Base-by-base conservation (phyloP, 2,113 vertebrate genomes). In the Podiceps cristatus region DNA sequence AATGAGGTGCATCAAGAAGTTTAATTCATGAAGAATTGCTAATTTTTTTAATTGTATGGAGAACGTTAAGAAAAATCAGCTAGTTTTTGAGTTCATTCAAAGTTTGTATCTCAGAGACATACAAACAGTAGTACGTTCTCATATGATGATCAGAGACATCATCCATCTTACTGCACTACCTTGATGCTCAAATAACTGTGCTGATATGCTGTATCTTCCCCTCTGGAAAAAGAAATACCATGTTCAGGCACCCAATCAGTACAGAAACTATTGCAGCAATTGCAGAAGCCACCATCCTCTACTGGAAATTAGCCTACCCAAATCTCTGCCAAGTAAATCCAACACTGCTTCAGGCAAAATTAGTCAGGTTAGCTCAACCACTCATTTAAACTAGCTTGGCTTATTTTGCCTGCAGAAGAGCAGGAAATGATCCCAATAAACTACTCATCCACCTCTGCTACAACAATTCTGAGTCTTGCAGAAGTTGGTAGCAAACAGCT, bases 231-330 rank as follows among this genome's bases (percentile, higher is more conserved):
- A 52, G 63, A 55, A 66, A 42, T 20, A 78, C 29, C 35, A 25
- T 1, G 0, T 49, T 44, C 19, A 52, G 22, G 33, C 24, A 66
- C 28, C 22, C 24, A 3, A 56, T 9, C 25, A 50, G 20, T 15
- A 76, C 33, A 76, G 68, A 53, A 76, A 56, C 35, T 28, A n/a
- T 0, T 8, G 52, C 4, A 58, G 29, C 42, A 52, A 67, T 3
- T 23, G 24, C 69, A 81, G 53, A 80, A 88, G 42, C 7, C 37
- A 72, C 42, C 44, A 59, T 10, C 47, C 40, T 62, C 42, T 76
- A 59, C 33, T 37, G 59, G 44, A 64, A 74, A 86, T 60, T 5
- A 62, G 33, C 6, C 4, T 55, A 58, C 58, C 10, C 27, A 69
- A 45, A 72, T 27, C 53, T 82, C 80, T 94, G 75, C 69, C 59